These are phyloP conservation scores for Siniperca chuatsi DNA, from an alignment of 2,113 vertebrate species.

Conservation along the genomic window DNA sequence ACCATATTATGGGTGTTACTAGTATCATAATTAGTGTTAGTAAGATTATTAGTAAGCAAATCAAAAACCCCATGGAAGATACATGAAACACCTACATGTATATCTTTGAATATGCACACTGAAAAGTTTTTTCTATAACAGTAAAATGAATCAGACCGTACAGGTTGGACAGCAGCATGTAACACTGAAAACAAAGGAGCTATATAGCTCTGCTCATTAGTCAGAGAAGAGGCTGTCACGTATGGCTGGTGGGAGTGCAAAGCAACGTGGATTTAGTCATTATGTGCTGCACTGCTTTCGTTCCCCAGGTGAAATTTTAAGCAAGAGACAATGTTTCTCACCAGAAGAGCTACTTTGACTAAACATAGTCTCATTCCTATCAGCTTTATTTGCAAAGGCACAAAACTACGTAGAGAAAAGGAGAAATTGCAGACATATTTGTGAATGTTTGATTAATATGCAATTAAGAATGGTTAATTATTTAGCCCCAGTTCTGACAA, in stretches of 20 bases:
- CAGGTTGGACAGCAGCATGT: neutral
- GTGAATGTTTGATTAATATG: slow-evolving; percentile 10
- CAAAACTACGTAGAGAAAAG: neutral
- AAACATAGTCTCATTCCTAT: neutral
- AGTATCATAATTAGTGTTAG: neutral
- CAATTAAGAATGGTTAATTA: slow-evolving; percentile 1
- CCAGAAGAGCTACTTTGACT: neutral
- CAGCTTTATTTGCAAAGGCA: neutral
- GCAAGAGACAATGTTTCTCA: slow-evolving; percentile 1
- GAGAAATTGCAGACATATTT: neutral
- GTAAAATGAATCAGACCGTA: neutral
- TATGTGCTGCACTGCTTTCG: slow-evolving; percentile 37
- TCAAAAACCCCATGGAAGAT: neutral
- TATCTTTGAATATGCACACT: neutral
- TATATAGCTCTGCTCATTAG: slow-evolving; percentile 34
- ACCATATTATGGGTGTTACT: neutral
- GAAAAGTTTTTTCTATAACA: neutral
- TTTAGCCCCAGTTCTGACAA: neutral
- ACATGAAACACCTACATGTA: neutral
- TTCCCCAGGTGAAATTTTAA: slow-evolving; percentile 35
- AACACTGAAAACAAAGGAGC: slow-evolving; percentile 7
- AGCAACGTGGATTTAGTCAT: slow-evolving; percentile 25
- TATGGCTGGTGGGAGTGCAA: slow-evolving; percentile 34
- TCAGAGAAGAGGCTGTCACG: slow-evolving; percentile 31
- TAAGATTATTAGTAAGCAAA: neutral